Evolutionary conservation across 1,140 invertebrate species (phyloP).

Genomic region (Heterodera schachtii): DNA sequence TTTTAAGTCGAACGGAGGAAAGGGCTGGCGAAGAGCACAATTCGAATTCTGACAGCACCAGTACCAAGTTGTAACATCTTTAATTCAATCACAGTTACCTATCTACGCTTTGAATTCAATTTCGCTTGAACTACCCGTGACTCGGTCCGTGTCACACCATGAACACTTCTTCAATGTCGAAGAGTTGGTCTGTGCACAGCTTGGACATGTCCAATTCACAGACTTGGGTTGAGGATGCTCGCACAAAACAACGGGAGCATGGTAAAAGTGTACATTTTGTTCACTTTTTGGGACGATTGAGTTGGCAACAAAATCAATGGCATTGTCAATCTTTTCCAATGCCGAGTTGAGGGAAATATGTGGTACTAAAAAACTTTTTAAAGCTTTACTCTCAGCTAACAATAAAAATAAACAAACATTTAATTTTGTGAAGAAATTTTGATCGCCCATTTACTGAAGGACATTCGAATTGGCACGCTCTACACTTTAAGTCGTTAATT

Average conservation of each 20-base stretch:
- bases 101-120: not conserved
- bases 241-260: not conserved
- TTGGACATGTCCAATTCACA: conserved; percentile 28
- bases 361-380: conserved; percentile 25
- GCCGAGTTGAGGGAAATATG: conserved; percentile 29
- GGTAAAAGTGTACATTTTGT: conserved; percentile 25
- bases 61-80: conserved; percentile 22
- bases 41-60: conserved; percentile 31
- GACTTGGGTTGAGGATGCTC: conserved; percentile 12
- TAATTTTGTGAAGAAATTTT: conserved; percentile 31
- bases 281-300: not conserved
- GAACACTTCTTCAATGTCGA: conserved; percentile 21
- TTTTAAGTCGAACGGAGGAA: conserved; percentile 32
- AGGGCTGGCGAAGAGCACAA: conserved; percentile 42
- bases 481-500: conserved; percentile 19
- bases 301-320: conserved; percentile 34
- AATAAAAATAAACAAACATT: conserved; percentile 28
- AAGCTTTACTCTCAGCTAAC: not conserved
- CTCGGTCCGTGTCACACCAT: conserved; percentile 29
- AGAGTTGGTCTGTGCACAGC: conserved; percentile 32
- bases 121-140: conserved; percentile 3
- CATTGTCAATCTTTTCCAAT: conserved; percentile 38
- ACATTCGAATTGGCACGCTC: conserved; percentile 22
- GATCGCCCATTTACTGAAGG: conserved; percentile 24
- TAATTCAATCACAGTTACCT: conserved; percentile 5